Base-by-base conservation (phyloP, 2,797 vertebrate genomes). In the Chelmon rostratus region DNA sequence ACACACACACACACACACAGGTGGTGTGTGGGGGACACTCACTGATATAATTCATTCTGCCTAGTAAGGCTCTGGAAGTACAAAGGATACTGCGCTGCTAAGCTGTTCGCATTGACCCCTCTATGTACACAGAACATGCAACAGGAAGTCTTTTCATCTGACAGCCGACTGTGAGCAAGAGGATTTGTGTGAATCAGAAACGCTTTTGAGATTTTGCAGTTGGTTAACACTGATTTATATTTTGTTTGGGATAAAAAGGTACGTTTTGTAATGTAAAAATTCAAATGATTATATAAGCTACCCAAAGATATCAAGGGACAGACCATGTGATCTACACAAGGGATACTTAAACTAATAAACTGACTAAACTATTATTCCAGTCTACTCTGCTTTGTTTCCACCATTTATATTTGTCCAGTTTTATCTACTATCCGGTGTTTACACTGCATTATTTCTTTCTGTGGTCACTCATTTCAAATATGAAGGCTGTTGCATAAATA, bases 271-370 rank as follows among this genome's bases (percentile, higher is more conserved):
- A 79, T 74, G 33, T 76, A 47, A 73, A 38, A 63, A 70, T 78
- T 42, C 50, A 63, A 57, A 84, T 37, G 38, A 85, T 57, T 84
- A 84, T 88, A 75, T 58, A 84, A 72, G 19, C 33, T 75, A 73
- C 49, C 67, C 81, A 88, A 89, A 91, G 78, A 87, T 81, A 68
- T 73, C 6, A 70, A 83, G 58, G 83, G 76, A 73, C 12, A 76
- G 77, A 74, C 16, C 5, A 73, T 71, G 81, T 84, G 66, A 83
- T 85, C 63, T 59, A 78, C 66, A 81, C n/a, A 76, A 78, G 56
- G 16, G 57, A 73, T 40, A 76, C 63, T 70, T 65, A 12, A 81
- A 85, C 83, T 71, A 90, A 92, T 92, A 94, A 92, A 94, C 25
- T 64, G 31, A 81, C 52, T 69, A 7, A 89, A 88, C 57, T 37